Evolutionary conservation across 53 echinoderm and acorn worm species (phyloP), one percentile per base, ranked within the genome.

Genomic region (Paracentrotus lividus): DNA sequence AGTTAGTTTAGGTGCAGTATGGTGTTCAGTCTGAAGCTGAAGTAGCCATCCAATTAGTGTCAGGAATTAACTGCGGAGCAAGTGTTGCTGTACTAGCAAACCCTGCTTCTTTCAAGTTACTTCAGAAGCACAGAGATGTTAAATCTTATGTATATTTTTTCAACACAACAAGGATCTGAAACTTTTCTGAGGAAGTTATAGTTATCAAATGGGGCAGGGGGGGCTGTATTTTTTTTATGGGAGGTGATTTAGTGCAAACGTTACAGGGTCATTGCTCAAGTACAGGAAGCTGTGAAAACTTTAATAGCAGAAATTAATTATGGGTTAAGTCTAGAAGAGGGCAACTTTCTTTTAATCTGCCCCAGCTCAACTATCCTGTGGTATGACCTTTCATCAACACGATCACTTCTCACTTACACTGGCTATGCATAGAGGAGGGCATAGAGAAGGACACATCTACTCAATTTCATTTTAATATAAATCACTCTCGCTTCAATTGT

Each of bases 351-450:
- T 77, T 42, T 81, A 81, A 81, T 81, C 81, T 44, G 15, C 81
- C 81, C n/a, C 47, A 27, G 40, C 81, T 81, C 45, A 81, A 49
- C 81, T 81, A 45, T 81, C 81, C 1, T 12, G 45, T 47, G 0
- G 10, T n/a, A 23, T 81, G 81, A 81, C 81, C 81, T 81, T 81
- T 81, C n/a, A 38, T 49, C 49, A 45, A 81, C 81, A 81, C 12
- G 44, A n/a, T n/a, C n/a, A n/a, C 81, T 81, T 45, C 47, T 81
- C 16, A 9, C 6, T 15, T 26, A 81, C 81, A 9, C n/a, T 45
- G 18, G n/a, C 81, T n/a, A 44, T 10, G 10, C n/a, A 47, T 81
- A 81, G 26, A 27, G 49, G 2, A 36, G n/a, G n/a, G n/a, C n/a
- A n/a, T n/a, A n/a, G 49, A n/a, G 45, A 81, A n/a, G n/a, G 81